Conservation (phyloP, 2,797 vertebrate species). For the Channallabes apus region DNA sequence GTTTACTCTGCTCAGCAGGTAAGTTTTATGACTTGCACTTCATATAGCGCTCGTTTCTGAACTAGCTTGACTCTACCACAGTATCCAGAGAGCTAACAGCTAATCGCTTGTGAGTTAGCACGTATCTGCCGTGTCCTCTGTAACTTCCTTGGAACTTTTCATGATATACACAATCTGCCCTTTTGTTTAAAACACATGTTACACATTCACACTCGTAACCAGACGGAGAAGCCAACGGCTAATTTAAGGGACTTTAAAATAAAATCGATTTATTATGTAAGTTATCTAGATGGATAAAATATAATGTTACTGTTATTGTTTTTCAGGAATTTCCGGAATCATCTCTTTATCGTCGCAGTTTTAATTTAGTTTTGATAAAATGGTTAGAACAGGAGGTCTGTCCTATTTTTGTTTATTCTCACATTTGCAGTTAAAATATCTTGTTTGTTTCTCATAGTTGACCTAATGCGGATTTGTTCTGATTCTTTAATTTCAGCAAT, state of each 20-base stretch:
- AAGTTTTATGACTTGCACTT: not conserved
- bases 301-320: not conserved
- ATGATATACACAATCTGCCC: not conserved
- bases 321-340: not conserved
- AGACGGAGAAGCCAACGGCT: not conserved
- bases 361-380: not conserved
- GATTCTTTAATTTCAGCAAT: conserved; percentile 69
- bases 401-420: not conserved
- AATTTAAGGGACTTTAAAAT: not conserved
- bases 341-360: no score
- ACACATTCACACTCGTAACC: not conserved
- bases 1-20: not conserved
- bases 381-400: conserved; percentile 35
- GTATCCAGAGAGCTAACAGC: not conserved
- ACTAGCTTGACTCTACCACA: not conserved
- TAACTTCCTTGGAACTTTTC: not conserved
- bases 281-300: not conserved
- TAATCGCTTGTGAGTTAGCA: not conserved
- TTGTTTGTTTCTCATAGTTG: no score
- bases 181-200: not conserved
- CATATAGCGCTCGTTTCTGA: not conserved
- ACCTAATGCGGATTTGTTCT: not conserved
- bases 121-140: not conserved
- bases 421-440: not conserved
- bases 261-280: not conserved